phyloP scores from a whole-genome alignment of 2,113 vertebrate species.

The Grammomys surdaster region DNA sequence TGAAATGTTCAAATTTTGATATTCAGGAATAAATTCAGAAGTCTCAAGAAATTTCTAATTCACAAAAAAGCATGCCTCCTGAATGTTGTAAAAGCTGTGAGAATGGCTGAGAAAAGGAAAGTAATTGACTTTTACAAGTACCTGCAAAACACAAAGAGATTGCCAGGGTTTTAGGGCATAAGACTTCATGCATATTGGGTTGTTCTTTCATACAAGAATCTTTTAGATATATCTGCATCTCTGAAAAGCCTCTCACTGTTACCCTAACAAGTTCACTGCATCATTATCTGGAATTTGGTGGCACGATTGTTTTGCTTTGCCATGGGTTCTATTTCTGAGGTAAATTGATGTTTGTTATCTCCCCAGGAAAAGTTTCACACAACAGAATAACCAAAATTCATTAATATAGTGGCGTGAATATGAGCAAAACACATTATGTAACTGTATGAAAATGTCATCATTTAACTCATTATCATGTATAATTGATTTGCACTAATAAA shows the following conservation, averaged over 20 bases:
- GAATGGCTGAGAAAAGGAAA: neutral
- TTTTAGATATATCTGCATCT: neutral
- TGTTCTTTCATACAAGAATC: neutral
- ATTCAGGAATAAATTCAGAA: neutral
- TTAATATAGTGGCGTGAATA: neutral
- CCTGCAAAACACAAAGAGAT: neutral
- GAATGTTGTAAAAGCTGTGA: neutral
- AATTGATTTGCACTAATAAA: neutral
- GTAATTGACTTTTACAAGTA: neutral
- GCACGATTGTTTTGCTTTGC: neutral
- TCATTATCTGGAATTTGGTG: neutral
- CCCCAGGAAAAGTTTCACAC: neutral
- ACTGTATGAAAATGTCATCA: neutral
- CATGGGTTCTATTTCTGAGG: no score
- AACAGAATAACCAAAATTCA: neutral
- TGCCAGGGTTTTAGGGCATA: no score
- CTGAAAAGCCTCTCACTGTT: neutral
- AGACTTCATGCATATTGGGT: no score
- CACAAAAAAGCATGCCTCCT: neutral
- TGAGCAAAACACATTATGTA: neutral
- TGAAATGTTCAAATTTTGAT: neutral
- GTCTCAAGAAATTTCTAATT: neutral
- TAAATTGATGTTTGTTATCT: neutral
- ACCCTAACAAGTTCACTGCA: neutral
- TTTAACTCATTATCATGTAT: no score